These are phyloP conservation scores for Belonocnema kinseyi DNA, from an alignment of 1,140 invertebrate species.

Conservation along the genomic window DNA sequence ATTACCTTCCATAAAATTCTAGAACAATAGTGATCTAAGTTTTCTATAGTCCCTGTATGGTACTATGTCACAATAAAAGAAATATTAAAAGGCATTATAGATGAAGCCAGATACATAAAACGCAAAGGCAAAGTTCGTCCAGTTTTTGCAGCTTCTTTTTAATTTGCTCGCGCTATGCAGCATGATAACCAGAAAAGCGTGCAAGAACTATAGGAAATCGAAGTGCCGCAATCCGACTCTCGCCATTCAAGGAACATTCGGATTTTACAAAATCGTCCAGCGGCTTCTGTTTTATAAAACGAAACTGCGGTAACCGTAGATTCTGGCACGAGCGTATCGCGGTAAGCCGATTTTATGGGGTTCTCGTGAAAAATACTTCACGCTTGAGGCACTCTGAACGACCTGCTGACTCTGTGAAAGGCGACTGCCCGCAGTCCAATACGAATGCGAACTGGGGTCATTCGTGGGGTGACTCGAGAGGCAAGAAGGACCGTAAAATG, in stretches of 20 bases:
- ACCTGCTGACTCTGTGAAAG: slow-evolving; percentile 57
- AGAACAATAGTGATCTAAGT: too few relatives aligned
- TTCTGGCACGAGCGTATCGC: slow-evolving; percentile 38
- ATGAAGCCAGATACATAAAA: too few relatives aligned
- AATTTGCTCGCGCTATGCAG: too few relatives aligned
- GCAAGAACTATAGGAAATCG: too few relatives aligned
- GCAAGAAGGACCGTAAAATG: slow-evolving; percentile 52
- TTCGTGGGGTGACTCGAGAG: slow-evolving; percentile 49
- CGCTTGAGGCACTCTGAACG: slow-evolving; percentile 53
- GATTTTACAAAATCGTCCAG: neutral
- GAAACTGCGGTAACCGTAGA: neutral
- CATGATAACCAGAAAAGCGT: too few relatives aligned
- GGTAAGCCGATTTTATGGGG: slow-evolving; percentile 57
- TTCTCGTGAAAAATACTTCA: slow-evolving; percentile 54
- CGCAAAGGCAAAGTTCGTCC: too few relatives aligned
- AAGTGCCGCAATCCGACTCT: too few relatives aligned
- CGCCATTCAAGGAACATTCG: neutral
- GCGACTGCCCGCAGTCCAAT: slow-evolving; percentile 47
- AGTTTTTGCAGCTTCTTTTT: too few relatives aligned
- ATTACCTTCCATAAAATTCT: too few relatives aligned
- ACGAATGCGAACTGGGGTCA: slow-evolving; percentile 38
- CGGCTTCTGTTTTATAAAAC: neutral
- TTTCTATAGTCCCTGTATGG: too few relatives aligned
- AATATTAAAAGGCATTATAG: too few relatives aligned
- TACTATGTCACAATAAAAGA: too few relatives aligned